phyloP scores from a whole-genome alignment of 2,113 vertebrate genomes.

The Chloebia gouldiae region DNA sequence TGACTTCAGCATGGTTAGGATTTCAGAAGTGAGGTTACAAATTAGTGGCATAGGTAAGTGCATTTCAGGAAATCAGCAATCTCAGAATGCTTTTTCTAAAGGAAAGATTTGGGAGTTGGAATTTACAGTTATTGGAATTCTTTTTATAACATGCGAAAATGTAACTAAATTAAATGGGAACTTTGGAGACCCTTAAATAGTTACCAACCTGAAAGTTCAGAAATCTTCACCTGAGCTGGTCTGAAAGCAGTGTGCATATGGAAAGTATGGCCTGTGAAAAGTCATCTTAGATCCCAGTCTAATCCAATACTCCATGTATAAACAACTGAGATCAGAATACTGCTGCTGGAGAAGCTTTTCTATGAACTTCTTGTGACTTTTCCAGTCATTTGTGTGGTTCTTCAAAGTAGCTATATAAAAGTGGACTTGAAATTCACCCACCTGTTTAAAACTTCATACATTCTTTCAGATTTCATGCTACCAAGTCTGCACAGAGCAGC shows the following conservation, averaged over 20 bases:
- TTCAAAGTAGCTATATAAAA: not conserved
- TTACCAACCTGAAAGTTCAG: not conserved
- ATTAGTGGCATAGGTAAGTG: not conserved
- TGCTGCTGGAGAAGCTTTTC: not conserved
- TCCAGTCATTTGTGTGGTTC: not conserved
- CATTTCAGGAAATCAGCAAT: not conserved
- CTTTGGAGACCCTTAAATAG: not conserved
- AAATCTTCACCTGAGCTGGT: not conserved
- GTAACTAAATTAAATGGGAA: not conserved
- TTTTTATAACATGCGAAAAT: not conserved
- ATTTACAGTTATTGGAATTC: not conserved
- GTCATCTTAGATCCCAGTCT: not conserved
- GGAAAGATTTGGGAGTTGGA: not conserved
- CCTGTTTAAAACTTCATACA: not conserved
- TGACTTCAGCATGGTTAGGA: not conserved
- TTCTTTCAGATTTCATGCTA: not conserved
- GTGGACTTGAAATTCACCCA: not conserved
- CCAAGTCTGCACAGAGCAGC: not conserved
- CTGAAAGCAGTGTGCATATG: not conserved
- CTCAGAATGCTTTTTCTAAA: not conserved
- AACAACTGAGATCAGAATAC: not conserved
- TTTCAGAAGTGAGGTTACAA: not conserved
- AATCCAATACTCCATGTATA: accelerated
- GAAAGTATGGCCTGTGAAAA: not conserved
- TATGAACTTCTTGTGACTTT: not conserved